Percentiles rank a stretch among this genome's conserved stretches.
Conservation (phyloP, 1,140 invertebrate genomes). For the Hesperophylax magnus region DNA sequence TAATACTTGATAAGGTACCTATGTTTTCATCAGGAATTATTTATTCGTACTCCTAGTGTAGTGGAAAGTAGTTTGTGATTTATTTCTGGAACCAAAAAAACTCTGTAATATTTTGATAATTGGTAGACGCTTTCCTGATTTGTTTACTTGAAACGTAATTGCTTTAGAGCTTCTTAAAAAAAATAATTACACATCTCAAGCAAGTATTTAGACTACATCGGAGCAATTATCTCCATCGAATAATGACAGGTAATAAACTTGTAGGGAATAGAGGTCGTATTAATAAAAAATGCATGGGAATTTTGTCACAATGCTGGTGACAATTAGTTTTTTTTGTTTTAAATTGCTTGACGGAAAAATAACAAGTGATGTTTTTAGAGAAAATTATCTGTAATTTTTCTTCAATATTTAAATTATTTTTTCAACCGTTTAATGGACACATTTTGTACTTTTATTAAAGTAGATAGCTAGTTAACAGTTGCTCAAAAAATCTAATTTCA, state of each 20-base stretch:
- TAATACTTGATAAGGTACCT: too few species aligned
- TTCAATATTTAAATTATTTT: too few species aligned
- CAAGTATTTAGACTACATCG: neutral
- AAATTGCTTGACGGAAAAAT: neutral
- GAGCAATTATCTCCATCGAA: constrained; percentile 1
- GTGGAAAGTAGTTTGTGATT: too few species aligned
- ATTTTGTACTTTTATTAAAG: neutral
- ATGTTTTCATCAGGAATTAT: too few species aligned
- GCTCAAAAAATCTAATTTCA: neutral
- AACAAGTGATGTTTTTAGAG: neutral
- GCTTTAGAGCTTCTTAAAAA: constrained; percentile 1
- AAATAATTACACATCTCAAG: constrained; percentile 21
- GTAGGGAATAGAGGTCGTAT: neutral
- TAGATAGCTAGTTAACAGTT: neutral
- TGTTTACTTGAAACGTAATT: constrained; percentile 21
- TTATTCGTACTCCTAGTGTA: too few species aligned
- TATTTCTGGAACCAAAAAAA: neutral
- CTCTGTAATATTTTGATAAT: neutral
- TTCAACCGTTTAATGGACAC: too few species aligned
- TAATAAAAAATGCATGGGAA: constrained; percentile 35
- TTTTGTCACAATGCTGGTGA: neutral
- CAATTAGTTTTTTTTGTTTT: neutral
- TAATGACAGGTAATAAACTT: constrained; percentile 13
- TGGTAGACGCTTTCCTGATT: neutral
- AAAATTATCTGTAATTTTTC: neutral